Percentiles rank a stretch among this genome's conserved stretches.
These are phyloP conservation scores for Alethe castanea DNA, from an alignment of 2,113 vertebrate genomes.

Conservation along the genomic window DNA sequence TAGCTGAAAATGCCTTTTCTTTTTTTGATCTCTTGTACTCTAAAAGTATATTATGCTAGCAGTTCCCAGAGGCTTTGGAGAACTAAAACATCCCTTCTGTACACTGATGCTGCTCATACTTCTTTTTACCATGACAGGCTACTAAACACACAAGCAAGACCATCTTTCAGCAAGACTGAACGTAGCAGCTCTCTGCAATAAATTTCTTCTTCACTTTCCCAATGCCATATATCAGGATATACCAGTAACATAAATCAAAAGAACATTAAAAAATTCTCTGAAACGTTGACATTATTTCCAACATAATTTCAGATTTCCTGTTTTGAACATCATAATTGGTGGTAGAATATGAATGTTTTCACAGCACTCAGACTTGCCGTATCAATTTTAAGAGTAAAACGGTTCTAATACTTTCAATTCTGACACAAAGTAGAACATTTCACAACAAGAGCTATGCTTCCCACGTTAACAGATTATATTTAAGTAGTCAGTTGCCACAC, in stretches of 20 bases:
- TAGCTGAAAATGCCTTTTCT: not conserved
- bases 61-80: not conserved
- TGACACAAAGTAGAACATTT: slow-evolving; percentile 13
- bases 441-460: not conserved
- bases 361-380: not conserved
- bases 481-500: not conserved
- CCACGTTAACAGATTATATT: not conserved
- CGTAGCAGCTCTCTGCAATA: not conserved
- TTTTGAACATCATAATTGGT: not conserved
- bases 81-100: not conserved
- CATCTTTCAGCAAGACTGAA: not conserved
- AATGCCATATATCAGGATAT: not conserved
- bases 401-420: not conserved
- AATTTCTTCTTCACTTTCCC: not conserved
- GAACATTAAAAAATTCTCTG: not conserved
- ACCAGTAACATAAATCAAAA: not conserved
- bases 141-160: not conserved
- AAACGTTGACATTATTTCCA: not conserved
- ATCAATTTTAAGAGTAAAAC: slow-evolving; percentile 1
- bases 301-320: not conserved
- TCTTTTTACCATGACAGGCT: not conserved
- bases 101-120: not conserved
- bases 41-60: not conserved
- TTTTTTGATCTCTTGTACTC: not conserved
- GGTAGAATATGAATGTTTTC: not conserved